These are phyloP conservation scores for Ameiurus melas DNA, from an alignment of 2,113 vertebrate genomes.

Conservation along the genomic window DNA sequence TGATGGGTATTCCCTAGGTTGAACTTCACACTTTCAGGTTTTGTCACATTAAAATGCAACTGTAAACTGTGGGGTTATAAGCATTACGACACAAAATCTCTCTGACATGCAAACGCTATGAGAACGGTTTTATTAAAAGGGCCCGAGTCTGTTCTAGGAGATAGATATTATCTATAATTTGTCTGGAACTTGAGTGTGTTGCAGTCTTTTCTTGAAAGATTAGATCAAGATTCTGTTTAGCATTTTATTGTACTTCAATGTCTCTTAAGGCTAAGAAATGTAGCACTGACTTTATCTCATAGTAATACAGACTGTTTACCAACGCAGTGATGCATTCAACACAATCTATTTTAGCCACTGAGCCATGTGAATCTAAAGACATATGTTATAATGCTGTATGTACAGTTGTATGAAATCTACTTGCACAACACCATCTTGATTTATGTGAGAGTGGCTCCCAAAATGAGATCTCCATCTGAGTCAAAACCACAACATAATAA, in stretches of 20 bases:
- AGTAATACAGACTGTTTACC: neutral
- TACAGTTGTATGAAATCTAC: neutral
- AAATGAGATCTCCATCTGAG: neutral
- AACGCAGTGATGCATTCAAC: constrained; percentile 13
- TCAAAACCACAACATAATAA: neutral
- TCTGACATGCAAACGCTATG: neutral
- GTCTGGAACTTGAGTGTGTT: neutral
- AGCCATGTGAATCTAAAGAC: constrained; percentile 28
- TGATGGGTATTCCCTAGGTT: neutral
- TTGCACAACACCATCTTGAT: neutral
- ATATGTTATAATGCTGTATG: constrained; percentile 18
- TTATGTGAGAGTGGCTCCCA: neutral
- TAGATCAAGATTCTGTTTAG: neutral
- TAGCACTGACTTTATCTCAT: neutral
- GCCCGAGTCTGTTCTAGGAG: too few species aligned
- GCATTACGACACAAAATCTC: neutral
- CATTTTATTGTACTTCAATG: constrained; percentile 3
- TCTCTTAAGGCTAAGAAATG: neutral
- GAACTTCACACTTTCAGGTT: neutral
- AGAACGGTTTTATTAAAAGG: neutral
- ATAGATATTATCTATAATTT: neutral
- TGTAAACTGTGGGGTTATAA: neutral
- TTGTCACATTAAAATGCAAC: neutral
- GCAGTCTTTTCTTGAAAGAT: neutral
- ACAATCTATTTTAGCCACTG: constrained; percentile 40